phyloP scores from a whole-genome alignment of 2,113 vertebrate species.

The Chelonoidis abingdonii region DNA sequence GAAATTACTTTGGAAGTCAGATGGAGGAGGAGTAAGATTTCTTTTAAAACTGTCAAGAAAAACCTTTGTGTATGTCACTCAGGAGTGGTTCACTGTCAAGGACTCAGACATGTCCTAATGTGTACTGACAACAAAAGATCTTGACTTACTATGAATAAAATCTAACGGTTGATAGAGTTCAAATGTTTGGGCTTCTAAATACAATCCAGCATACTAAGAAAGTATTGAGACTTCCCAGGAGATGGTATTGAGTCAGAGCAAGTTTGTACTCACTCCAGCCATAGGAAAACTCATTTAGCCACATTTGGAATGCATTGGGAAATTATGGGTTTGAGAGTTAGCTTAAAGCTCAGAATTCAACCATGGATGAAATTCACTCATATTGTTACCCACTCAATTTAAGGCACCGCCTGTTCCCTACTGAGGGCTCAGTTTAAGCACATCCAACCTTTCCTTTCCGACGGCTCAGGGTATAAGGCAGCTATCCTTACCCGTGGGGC shows the following conservation, averaged over 20 bases:
- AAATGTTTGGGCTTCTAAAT: not conserved
- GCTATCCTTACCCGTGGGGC: too few relatives aligned
- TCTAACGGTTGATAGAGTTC: not conserved
- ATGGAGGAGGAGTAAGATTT: slow-evolving; percentile 41
- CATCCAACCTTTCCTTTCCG: too few relatives aligned
- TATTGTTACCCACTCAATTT: too few relatives aligned
- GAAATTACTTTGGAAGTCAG: slow-evolving; percentile 59
- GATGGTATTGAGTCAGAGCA: not conserved
- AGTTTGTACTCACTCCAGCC: not conserved
- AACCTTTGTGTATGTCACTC: slow-evolving; percentile 12
- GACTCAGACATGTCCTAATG: not conserved
- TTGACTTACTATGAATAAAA: not conserved
- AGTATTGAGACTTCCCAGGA: too few relatives aligned
- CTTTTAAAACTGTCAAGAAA: slow-evolving; percentile 21
- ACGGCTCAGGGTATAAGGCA: too few relatives aligned
- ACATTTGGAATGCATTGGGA: not conserved
- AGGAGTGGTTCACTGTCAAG: slow-evolving; percentile 36
- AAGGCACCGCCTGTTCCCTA: too few relatives aligned
- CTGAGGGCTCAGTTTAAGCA: too few relatives aligned
- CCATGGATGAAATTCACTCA: not conserved
- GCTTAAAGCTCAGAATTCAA: not conserved
- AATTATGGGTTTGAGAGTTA: not conserved
- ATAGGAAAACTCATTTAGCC: not conserved
- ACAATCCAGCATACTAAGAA: not conserved
- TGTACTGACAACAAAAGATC: not conserved